These are phyloP conservation scores for Lithophane semibrunnea DNA, from an alignment of 2,888 invertebrate genomes.

Conservation along the genomic window DNA sequence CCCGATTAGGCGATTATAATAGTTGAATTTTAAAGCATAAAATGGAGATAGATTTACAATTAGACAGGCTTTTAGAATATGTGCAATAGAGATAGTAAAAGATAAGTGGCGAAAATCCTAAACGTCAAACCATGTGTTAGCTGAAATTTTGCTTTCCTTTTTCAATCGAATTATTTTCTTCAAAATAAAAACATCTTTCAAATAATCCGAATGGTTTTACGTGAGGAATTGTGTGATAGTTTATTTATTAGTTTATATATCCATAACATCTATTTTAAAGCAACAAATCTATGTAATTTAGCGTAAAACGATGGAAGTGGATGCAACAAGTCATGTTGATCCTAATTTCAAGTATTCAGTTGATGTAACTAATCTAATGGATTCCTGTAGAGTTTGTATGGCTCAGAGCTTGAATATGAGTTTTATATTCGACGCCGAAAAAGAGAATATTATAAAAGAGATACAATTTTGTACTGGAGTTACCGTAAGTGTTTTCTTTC, in stretches of 20 bases:
- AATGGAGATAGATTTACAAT: not conserved
- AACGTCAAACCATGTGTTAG: not conserved
- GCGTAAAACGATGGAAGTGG: constrained; percentile 33
- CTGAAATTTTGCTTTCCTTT: constrained; percentile 19
- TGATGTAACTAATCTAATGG: constrained; percentile 40
- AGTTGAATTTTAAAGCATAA: constrained; percentile 1
- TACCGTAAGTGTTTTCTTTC: constrained; percentile 66
- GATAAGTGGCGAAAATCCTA: not conserved
- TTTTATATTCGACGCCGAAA: constrained; percentile 68
- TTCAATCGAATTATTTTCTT: constrained; percentile 9
- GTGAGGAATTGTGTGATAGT: constrained; percentile 1
- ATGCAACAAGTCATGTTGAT: constrained; percentile 54
- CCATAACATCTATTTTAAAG: not conserved
- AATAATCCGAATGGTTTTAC: not conserved
- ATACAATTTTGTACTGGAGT: constrained; percentile 79
- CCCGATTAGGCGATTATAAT: not conserved
- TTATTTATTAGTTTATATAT: constrained; percentile 4
- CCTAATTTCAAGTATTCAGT: constrained; percentile 13
- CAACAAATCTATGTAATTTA: constrained; percentile 5
- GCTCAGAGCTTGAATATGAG: constrained; percentile 64
- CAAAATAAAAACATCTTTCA: not conserved
- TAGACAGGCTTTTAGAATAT: fast-evolving
- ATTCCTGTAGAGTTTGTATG: constrained; percentile 76
- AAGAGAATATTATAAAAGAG: constrained; percentile 67
- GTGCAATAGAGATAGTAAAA: constrained; percentile 11